Evolutionary conservation across 2,888 invertebrate species (phyloP).

Genomic region (Cantharis flavilabris): DNA sequence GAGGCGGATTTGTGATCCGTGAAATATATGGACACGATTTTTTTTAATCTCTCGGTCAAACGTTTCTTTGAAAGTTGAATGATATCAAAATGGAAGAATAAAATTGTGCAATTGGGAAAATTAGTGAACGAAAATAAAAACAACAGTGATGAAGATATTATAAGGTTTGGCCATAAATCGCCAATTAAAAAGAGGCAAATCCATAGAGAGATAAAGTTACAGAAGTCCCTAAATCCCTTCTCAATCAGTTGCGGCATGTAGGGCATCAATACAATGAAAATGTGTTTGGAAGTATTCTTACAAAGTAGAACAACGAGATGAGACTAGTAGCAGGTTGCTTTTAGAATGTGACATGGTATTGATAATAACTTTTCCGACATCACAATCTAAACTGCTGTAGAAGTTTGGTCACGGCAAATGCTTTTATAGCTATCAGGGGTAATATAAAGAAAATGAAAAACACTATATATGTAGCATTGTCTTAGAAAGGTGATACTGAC

Average conservation of each 20-base stretch:
- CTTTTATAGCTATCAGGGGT: conserved; percentile 84
- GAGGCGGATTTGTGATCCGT: background rate
- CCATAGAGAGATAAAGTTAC: conserved; percentile 29
- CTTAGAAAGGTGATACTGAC: conserved; percentile 54
- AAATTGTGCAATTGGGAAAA: background rate
- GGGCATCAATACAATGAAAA: conserved; percentile 54
- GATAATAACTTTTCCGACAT: conserved; percentile 47
- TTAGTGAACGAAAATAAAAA: background rate
- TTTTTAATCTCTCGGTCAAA: background rate
- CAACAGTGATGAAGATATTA: background rate
- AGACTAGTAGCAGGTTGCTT: conserved; percentile 49
- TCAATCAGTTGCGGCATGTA: conserved; percentile 54
- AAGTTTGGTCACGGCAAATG: conserved; percentile 87
- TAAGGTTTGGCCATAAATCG: background rate
- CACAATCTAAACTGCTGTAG: conserved; percentile 56
- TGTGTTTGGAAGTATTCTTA: conserved; percentile 54
- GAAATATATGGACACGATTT: background rate
- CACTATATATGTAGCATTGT: conserved; percentile 58
- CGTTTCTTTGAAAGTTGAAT: background rate
- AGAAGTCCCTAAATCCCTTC: conserved; percentile 52
- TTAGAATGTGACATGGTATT: conserved; percentile 50
- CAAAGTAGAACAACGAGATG: conserved; percentile 48
- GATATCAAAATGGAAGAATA: background rate
- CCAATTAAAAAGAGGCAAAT: conserved; percentile 24
- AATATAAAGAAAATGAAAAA: conserved; percentile 90